Base-by-base conservation (phyloP, 1,140 invertebrate genomes). In the Propsilocerus akamusi region DNA sequence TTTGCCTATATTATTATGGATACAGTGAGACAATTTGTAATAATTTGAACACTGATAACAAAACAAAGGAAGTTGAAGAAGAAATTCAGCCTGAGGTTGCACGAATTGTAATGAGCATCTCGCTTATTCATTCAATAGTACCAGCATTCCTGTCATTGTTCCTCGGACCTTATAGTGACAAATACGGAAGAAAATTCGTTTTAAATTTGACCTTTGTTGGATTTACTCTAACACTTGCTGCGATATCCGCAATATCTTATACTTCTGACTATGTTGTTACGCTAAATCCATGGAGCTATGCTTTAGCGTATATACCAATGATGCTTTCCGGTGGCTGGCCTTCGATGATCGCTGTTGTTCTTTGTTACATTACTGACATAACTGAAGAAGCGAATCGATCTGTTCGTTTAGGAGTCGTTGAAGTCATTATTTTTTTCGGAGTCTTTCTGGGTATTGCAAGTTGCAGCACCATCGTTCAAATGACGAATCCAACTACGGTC, bases 331-430 rank as follows among this genome's bases (percentile, higher is more conserved):
- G 78, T 23, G 77, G 77, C 26, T 68, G 69, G 51, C 71, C 68
- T 30, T 65, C 72, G 10, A 55, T 80, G 26, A 70, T 78, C 24
- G 70, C 76, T 51, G 74, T 72, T 2, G 67, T 71, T n/a, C 71
- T 72, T 41, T 78, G 76, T 57, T 80, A 78, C 51, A 66, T 80
- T 26, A 71, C 72, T 49, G 79, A 81, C 55, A 72, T 78, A 47
- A 75, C 74, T 2, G 60, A 68, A 50, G 64, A 59, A 26, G 63
- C 72, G 26, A 68, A 70, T 8, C 63, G 76, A 59, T 69, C 74
- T 20, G 65, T 25, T 55, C 76, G 75, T 54, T 73, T 83, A 67
- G 76, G 75, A 32, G 66, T 75, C 34, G 60, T 81, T 54, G 74
- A 81, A 57, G 69, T 69, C 7, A 57, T 68, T 0, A 62, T 80